Evolutionary conservation across 2,797 vertebrate genomes (phyloP), one percentile per base, ranked within the genome.

Genomic region (Halcyon badia): DNA sequence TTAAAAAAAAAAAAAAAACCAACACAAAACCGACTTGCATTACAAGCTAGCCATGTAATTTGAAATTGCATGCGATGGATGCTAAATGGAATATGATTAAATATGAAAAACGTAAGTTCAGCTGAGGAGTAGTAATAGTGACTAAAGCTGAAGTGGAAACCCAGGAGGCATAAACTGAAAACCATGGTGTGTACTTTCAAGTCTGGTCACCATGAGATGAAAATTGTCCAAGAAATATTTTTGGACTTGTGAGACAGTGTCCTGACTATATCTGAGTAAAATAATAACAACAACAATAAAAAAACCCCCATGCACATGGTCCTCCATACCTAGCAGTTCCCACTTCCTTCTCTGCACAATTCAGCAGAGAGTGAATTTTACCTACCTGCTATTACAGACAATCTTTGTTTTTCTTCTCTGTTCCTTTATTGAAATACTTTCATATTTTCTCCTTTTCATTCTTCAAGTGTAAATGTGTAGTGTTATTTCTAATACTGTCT

Each of bases 41-140:
- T 86, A 84, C 69, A 87, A 72, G 5, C 18, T 86, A 61, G 24
- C 17, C 46, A 48, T 95, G 54, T 91, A 94, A 79, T 72, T 88
- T 93, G 33, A 93, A 96, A 94, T 70, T 86, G 14, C 37, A 65
- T 79, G 42, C 69, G 79, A 87, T 44, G 21, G 54, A 62, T 93
- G 66, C 24, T 93, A 93, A 93, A 82, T 90, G 62, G 61, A 90
- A 84, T 58, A 70, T 87, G n/a, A 91, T 90, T 90, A 94, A 95
- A 96, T 87, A 79, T 89, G 80, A 84, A 86, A 30, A 85, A 75
- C 49, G 60, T 41, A 60, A 77, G n/a, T 88, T 86, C 54, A 81
- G 6, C 33, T 71, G 64, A 82, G 54, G 9, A 78, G 11, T 30
- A 81, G 37, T 72, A 57, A 69, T 15, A 75, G 16, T 28, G 35